Percentiles rank a stretch among this genome's conserved stretches.
Conservation (phyloP, 2,113 vertebrate species). For the cat (Felis catus) region DNA sequence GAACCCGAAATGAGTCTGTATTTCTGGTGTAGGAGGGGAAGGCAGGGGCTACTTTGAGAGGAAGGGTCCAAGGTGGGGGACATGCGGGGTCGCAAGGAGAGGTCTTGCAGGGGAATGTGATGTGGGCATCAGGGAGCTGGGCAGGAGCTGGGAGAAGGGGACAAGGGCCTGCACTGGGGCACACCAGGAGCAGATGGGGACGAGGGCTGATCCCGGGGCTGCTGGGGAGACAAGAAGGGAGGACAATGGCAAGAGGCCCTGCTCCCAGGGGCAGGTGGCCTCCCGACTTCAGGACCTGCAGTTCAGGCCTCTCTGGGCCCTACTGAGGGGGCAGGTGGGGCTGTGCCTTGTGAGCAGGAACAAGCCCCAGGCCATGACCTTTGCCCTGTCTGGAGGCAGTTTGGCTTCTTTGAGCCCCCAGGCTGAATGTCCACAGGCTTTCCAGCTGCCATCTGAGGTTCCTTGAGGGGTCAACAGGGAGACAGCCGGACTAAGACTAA, state of each 20-base stretch:
- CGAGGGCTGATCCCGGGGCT: too few relatives aligned
- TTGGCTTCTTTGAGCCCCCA: background rate
- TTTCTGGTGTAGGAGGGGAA: background rate
- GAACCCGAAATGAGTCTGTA: background rate
- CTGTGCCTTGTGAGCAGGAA: background rate
- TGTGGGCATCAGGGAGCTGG: rapidly evolving
- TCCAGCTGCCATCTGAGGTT: background rate
- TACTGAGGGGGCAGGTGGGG: rapidly evolving
- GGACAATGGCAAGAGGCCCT: background rate
- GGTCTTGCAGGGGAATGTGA: background rate
- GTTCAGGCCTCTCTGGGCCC: background rate
- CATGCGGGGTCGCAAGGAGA: background rate
- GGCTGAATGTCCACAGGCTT: too few relatives aligned
- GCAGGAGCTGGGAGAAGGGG: background rate
- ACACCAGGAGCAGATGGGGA: background rate
- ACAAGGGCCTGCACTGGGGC: background rate
- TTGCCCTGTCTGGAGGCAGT: background rate
- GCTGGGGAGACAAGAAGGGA: too few relatives aligned
- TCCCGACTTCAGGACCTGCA: background rate
- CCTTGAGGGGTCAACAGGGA: too few relatives aligned
- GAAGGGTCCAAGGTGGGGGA: background rate
- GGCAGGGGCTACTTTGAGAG: background rate
- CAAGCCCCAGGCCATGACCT: rapidly evolving
- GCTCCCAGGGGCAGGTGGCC: background rate
- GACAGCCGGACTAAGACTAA: too few relatives aligned